These are phyloP conservation scores for Leptoclinus maculatus DNA, from an alignment of 2,797 vertebrate genomes.

Conservation along the genomic window DNA sequence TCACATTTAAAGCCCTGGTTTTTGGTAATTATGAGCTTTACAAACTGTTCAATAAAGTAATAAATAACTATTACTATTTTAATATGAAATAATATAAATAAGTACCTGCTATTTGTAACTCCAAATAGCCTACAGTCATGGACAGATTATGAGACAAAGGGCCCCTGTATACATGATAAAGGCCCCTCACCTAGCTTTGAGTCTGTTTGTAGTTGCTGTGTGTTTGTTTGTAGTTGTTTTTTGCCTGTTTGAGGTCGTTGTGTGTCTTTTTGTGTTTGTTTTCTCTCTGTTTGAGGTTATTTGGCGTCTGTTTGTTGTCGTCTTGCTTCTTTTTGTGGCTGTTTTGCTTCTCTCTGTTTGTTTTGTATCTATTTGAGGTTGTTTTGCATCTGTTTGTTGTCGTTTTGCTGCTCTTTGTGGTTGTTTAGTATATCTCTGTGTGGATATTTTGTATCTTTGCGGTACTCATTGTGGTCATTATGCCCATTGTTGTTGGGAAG, in stretches of 20 bases:
- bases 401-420: neutral
- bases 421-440: neutral
- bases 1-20: neutral
- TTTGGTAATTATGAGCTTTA: neutral
- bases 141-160: neutral
- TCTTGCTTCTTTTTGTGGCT: neutral
- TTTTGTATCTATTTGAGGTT: neutral
- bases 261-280: neutral
- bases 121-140: neutral
- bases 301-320: neutral
- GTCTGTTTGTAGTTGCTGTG: neutral
- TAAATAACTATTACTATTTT: neutral
- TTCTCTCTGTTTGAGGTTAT: neutral
- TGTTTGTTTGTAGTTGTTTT: neutral
- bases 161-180: neutral
- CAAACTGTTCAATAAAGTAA: neutral
- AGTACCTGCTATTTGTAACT: neutral
- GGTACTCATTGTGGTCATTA: neutral
- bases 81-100: neutral
- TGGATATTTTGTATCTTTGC: neutral
- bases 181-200: neutral
- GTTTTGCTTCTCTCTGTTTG: neutral
- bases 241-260: neutral
- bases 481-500: neutral
- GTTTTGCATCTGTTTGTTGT: neutral